phyloP scores from a whole-genome alignment of 2,888 invertebrate species.

The Polydrusus cervinus region DNA sequence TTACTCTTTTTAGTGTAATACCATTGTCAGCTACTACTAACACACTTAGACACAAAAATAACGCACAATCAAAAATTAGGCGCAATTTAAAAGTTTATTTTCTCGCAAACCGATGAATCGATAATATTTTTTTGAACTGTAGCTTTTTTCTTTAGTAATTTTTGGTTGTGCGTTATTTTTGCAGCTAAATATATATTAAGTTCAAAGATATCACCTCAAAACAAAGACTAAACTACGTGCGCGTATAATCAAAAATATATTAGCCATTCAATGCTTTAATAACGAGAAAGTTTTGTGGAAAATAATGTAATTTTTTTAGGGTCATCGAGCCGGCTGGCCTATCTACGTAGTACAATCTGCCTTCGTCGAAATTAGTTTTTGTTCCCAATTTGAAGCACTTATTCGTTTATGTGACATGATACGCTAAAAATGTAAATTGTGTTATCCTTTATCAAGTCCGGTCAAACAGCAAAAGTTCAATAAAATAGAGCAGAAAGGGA shows the following conservation, averaged over 20 bases:
- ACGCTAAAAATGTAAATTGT: constrained; percentile 47
- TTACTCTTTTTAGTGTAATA: no score
- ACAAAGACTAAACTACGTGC: neutral
- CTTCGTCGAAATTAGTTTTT: constrained; percentile 54
- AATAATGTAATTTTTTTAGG: constrained; percentile 44
- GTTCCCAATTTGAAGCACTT: constrained; percentile 54
- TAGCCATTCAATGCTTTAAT: neutral
- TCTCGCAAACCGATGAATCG: no score
- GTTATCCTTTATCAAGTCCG: constrained; percentile 45
- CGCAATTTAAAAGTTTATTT: no score
- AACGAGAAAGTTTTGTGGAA: constrained; percentile 38
- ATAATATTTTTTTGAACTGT: no score
- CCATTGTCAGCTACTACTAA: no score
- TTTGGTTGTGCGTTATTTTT: no score
- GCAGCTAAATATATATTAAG: neutral
- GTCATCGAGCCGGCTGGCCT: constrained; percentile 50
- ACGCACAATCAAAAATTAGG: no score
- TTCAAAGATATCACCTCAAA: neutral
- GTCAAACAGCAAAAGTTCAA: constrained; percentile 29
- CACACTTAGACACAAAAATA: no score
- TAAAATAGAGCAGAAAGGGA: constrained; percentile 26
- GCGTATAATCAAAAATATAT: neutral
- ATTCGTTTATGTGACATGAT: constrained; percentile 52
- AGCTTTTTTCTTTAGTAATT: no score
- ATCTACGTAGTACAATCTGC: constrained; percentile 52